A percentile compares a stretch with the other conserved stretches of the same genome.
phyloP scores from a whole-genome alignment of 2,797 vertebrate genomes.

The Danio aesculapii region DNA sequence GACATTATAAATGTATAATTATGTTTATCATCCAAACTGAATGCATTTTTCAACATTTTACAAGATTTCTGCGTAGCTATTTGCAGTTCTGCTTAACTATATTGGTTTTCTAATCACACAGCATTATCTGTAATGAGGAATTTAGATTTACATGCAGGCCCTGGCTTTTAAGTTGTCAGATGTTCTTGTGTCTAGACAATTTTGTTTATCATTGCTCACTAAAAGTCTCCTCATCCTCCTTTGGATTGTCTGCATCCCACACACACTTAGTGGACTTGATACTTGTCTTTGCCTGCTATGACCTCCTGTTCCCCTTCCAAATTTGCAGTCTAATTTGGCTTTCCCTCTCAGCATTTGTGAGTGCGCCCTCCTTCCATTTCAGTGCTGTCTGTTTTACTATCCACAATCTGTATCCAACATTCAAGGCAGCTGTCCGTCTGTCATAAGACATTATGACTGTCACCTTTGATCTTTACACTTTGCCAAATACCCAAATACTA shows the following conservation, averaged over 20 bases:
- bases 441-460: constrained; percentile 21
- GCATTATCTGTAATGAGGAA: neutral
- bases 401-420: constrained; percentile 33
- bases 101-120: constrained; percentile 1
- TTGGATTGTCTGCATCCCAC: constrained; percentile 47
- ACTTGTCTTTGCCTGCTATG: constrained; percentile 2
- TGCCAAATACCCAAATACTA: constrained; percentile 22
- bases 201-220: constrained; percentile 16
- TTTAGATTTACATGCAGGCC: constrained; percentile 7
- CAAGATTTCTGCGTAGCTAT: neutral
- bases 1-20: no score
- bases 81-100: neutral
- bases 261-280: constrained; percentile 48
- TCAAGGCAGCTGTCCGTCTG: constrained; percentile 29
- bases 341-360: constrained; percentile 1
- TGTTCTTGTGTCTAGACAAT: neutral
- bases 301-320: constrained; percentile 3
- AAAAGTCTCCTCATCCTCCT: neutral
- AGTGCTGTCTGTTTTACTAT: constrained; percentile 13
- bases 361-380: constrained; percentile 26
- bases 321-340: constrained; percentile 22
- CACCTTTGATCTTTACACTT: constrained; percentile 25
- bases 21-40: no score
- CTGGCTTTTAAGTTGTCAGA: constrained; percentile 18
- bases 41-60: neutral